Conservation (phyloP, 2,888 invertebrate genomes). For the Microdon myrmicae region DNA sequence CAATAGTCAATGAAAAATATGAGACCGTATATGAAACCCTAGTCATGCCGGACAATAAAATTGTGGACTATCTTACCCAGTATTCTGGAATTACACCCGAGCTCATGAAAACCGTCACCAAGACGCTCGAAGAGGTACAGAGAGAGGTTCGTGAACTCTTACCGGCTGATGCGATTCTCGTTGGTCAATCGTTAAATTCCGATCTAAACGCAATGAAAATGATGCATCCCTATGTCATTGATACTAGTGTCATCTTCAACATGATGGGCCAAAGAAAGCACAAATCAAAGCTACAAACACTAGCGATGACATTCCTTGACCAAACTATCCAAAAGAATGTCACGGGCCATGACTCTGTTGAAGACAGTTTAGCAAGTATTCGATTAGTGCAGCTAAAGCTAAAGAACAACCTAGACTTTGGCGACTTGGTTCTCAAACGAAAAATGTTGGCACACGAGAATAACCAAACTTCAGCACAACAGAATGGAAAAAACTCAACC, state of each 20-base stretch:
- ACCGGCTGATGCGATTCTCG: slow-evolving; percentile 91
- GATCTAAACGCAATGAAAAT: slow-evolving; percentile 93
- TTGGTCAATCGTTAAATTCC: slow-evolving; percentile 93
- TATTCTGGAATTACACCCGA: slow-evolving; percentile 85
- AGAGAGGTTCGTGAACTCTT: slow-evolving; percentile 75
- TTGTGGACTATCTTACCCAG: slow-evolving; percentile 86
- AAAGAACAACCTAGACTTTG: slow-evolving; percentile 78
- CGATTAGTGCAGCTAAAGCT: slow-evolving; percentile 90
- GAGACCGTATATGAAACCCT: slow-evolving; percentile 83
- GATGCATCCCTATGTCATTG: slow-evolving; percentile 98
- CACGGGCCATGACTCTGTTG: slow-evolving; percentile 80
- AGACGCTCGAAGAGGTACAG: slow-evolving; percentile 84
- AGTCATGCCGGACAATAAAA: slow-evolving; percentile 85
- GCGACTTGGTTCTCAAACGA: slow-evolving; percentile 77
- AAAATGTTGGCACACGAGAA: slow-evolving; percentile 62
- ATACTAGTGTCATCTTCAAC: slow-evolving; percentile 91
- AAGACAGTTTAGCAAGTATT: slow-evolving; percentile 88
- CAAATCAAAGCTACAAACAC: slow-evolving; percentile 86
- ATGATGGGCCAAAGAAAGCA: slow-evolving; percentile 78
- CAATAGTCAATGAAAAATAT: slow-evolving; percentile 86
- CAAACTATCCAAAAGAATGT: slow-evolving; percentile 78
- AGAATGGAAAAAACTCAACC: slow-evolving; percentile 62
- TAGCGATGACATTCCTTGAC: slow-evolving; percentile 82
- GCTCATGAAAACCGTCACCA: slow-evolving; percentile 78
- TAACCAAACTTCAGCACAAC: slow-evolving; percentile 60